Evolutionary conservation across 2,113 vertebrate species (phyloP), one percentile per base, ranked within the genome.

Genomic region (Chionis minor): DNA sequence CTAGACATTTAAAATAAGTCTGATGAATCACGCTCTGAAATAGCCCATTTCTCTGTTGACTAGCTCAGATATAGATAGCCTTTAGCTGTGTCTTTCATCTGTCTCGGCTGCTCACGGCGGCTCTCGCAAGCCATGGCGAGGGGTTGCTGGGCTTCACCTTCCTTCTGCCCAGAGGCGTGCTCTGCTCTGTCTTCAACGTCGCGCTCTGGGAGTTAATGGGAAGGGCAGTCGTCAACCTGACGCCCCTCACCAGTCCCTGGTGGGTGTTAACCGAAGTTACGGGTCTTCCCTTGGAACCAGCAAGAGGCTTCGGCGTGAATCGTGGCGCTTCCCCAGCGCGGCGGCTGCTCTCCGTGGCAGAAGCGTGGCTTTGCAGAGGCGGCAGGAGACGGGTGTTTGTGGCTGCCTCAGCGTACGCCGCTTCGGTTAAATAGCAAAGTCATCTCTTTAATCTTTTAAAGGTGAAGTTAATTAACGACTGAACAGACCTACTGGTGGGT

Each of bases 21-120:
- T 90, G 91, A 93, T 87, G 91, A 84, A 91, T 95, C 91, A 83
- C 56, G 0, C 78, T 75, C 91, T 32, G 83, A 65, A 91, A 70
- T 61, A 81, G 91, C 18, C 88, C 21, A 2, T 66, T 88, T 49
- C 94, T 81, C 88, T 72, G 62, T 27, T 81, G 88, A 21, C 88
- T 84, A 3, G 87, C 88, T 81, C 32, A 3, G 83, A 32, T n/a
- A 23, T 4, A 58, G 82, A 65, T 20, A 21, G 69, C 40, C 69
- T 51, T 70, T 70, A 38, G 40, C 67, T 23, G 30, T 26, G 44
- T 2, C 80, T 75, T 44, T 61, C 63, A 17, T 72, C 47, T 10
- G 14, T 27, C 82, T n/a, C 30, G 82, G 49, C 82, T 67, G 1
- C n/a, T 12, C 54, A 54, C 38, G 7, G 78, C 3, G 44, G 55